Percentiles rank a stretch among this genome's conserved stretches.
Conservation (phyloP, 2,797 vertebrate species). For the Erpetoichthys calabaricus region DNA sequence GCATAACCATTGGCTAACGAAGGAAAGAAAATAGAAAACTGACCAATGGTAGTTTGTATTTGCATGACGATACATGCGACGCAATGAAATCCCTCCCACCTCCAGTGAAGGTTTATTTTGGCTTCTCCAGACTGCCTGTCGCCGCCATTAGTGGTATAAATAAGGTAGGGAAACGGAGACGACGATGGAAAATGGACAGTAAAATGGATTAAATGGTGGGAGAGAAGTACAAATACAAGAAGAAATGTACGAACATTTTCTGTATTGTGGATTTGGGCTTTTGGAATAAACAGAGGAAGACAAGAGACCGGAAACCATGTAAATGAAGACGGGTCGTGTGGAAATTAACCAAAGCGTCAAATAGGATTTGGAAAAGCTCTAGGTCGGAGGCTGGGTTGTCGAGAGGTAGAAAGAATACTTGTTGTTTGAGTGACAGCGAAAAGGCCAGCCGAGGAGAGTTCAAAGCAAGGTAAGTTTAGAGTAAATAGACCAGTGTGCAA, state of each 20-base stretch:
- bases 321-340: constrained; percentile 21
- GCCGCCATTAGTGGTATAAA: constrained; percentile 54
- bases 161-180: constrained; percentile 14
- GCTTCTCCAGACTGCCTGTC: constrained; percentile 46
- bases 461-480: not conserved
- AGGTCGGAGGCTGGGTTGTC: constrained; percentile 22
- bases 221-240: not conserved
- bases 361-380: constrained; percentile 32
- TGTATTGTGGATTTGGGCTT: too few relatives aligned
- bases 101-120: constrained; percentile 54
- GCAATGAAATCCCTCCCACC: constrained; percentile 15
- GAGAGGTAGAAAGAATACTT: constrained; percentile 21
- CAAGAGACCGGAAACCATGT: constrained; percentile 37
- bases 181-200: constrained; percentile 33
- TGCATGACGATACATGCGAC: constrained; percentile 47
- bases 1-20: too few relatives aligned
- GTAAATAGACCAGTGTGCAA: too few relatives aligned
- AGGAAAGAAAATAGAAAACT: constrained; percentile 4
- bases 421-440: constrained; percentile 36
- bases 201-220: constrained; percentile 24
- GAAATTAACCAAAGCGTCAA: constrained; percentile 19
- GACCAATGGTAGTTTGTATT: constrained; percentile 16
- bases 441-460: constrained; percentile 16
- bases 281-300: not conserved
- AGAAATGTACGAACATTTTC: too few relatives aligned